Conservation (phyloP, 2,888 invertebrate genomes). For the Sepiola atlantica region DNA sequence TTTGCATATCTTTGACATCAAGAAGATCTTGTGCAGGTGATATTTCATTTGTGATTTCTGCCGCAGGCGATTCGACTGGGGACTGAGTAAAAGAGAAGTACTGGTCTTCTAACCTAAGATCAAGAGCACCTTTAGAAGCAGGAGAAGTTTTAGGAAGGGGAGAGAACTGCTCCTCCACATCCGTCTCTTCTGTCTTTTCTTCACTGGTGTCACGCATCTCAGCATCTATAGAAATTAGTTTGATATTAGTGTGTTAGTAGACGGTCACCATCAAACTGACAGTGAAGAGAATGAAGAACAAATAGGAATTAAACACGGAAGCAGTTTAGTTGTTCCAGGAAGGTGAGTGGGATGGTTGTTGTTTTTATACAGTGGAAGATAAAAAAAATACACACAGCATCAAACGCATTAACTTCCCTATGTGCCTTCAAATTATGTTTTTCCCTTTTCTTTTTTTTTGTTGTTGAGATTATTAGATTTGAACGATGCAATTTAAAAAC, state of each 20-base stretch:
- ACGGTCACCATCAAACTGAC: conserved; percentile 42
- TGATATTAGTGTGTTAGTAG: conserved; percentile 51
- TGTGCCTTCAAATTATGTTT: background rate
- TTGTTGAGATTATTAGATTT: background rate
- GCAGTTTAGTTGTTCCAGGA: conserved; percentile 25
- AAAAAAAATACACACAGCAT: background rate
- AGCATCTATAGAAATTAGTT: conserved; percentile 60
- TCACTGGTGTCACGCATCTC: conserved; percentile 64
- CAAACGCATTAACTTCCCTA: background rate
- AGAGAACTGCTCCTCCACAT: conserved; percentile 71
- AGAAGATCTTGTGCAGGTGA: conserved; percentile 64
- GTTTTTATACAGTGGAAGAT: background rate
- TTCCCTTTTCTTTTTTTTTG: no score
- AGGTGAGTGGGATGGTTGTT: background rate
- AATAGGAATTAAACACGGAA: conserved; percentile 39
- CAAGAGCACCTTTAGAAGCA: conserved; percentile 66
- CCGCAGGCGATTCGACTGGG: conserved; percentile 63
- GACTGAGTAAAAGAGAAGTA: conserved; percentile 63
- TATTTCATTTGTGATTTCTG: conserved; percentile 63
- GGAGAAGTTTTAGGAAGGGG: conserved; percentile 63
- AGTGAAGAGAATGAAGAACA: conserved; percentile 43
- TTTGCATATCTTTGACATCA: conserved; percentile 58
- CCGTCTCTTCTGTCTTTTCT: conserved; percentile 72
- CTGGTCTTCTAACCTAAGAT: conserved; percentile 69
- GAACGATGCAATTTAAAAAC: background rate